These are phyloP conservation scores for Drosophila neonasuta DNA, from an alignment of 2,888 invertebrate genomes.

Conservation along the genomic window DNA sequence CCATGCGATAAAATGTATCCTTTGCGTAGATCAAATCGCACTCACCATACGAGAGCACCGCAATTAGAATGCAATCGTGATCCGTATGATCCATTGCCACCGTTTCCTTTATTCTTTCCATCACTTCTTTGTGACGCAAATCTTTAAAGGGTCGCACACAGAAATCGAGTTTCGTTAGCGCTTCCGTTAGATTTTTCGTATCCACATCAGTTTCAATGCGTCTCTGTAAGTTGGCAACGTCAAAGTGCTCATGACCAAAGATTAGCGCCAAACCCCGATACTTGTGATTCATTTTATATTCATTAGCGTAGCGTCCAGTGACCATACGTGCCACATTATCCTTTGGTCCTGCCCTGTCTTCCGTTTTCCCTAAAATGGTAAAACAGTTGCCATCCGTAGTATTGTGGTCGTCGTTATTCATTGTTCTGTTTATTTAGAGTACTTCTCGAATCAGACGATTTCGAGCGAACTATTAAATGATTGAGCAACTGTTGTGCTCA, in stretches of 20 bases:
- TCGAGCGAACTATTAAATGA: no score
- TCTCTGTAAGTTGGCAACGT: slow-evolving; percentile 86
- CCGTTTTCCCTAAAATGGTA: background rate
- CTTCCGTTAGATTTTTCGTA: slow-evolving; percentile 87
- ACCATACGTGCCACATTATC: background rate
- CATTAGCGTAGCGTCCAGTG: slow-evolving; percentile 68
- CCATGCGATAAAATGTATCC: slow-evolving; percentile 91
- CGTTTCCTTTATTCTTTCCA: slow-evolving; percentile 86
- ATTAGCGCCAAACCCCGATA: slow-evolving; percentile 91
- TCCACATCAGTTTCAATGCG: slow-evolving; percentile 93
- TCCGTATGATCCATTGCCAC: slow-evolving; percentile 89
- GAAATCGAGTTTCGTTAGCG: slow-evolving; percentile 87
- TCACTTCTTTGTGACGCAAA: slow-evolving; percentile 86
- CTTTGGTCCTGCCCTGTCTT: fast-evolving
- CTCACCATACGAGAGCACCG: slow-evolving; percentile 94
- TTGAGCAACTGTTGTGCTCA: no score
- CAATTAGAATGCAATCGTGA: slow-evolving; percentile 90
- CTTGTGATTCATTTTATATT: slow-evolving; percentile 93
- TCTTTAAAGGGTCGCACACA: slow-evolving; percentile 87
- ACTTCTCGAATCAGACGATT: background rate
- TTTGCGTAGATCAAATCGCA: slow-evolving; percentile 91
- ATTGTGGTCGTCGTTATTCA: background rate
- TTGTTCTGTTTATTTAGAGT: background rate
- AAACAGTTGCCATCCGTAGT: slow-evolving; percentile 5
- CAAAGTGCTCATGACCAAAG: slow-evolving; percentile 93